Percentiles rank a stretch among this genome's conserved stretches.
These are phyloP conservation scores for Plumapathes pennacea DNA, from an alignment of 92 coral and sea anemone species.

Conservation along the genomic window DNA sequence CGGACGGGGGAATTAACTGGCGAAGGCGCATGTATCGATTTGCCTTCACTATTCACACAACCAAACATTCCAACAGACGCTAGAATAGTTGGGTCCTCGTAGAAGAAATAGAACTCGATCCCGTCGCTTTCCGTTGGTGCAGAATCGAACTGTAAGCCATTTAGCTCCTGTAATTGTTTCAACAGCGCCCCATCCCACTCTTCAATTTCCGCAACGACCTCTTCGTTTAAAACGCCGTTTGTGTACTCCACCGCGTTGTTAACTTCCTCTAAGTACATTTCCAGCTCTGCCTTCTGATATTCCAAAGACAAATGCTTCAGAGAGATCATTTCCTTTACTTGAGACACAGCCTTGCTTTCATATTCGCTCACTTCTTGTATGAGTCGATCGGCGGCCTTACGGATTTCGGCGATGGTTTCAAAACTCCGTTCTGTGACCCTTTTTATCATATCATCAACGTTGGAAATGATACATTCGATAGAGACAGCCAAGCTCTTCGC, in stretches of 20 bases:
- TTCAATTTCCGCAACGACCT: background rate
- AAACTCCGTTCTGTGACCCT: slow-evolving; percentile 10
- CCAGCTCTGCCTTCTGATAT: slow-evolving; percentile 7
- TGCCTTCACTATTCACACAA: too few relatives aligned
- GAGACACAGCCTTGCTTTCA: slow-evolving; percentile 10
- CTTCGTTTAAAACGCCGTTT: slow-evolving; percentile 1
- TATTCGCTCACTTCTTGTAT: slow-evolving; percentile 12
- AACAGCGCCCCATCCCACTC: slow-evolving; percentile 24
- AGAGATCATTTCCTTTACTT: slow-evolving; percentile 6
- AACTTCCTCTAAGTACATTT: slow-evolving; percentile 9
- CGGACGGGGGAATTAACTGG: too few relatives aligned
- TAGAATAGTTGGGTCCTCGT: too few relatives aligned
- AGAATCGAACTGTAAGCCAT: background rate
- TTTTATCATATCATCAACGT: background rate
- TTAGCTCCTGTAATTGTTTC: slow-evolving; percentile 2
- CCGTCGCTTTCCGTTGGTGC: too few relatives aligned
- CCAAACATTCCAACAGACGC: too few relatives aligned
- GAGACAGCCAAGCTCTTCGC: background rate
- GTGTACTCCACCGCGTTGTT: slow-evolving; percentile 31
- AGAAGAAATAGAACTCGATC: too few relatives aligned
- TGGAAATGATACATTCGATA: slow-evolving; percentile 5
- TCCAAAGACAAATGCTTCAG: slow-evolving; percentile 5
- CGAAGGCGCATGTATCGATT: too few relatives aligned
- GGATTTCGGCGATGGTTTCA: slow-evolving; percentile 16
- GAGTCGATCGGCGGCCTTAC: slow-evolving; percentile 19